Percentiles rank a stretch among this genome's conserved stretches.
phyloP scores from a whole-genome alignment of 2,113 vertebrate genomes.

The Pachyramphus minor region DNA sequence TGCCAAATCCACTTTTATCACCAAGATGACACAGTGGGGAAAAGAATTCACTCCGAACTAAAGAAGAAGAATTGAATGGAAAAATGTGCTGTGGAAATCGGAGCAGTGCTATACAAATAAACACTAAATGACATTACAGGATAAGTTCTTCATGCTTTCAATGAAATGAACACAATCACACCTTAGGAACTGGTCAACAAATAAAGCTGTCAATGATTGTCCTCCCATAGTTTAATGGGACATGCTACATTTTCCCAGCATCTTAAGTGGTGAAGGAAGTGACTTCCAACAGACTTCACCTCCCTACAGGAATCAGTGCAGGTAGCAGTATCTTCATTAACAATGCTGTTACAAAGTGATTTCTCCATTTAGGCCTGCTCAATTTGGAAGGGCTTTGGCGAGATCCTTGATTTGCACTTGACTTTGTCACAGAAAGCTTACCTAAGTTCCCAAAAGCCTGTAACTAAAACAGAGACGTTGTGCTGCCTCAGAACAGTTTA shows the following conservation, averaged over 20 bases:
- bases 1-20: neutral
- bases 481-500: neutral
- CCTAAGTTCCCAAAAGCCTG: neutral
- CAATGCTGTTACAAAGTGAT: neutral
- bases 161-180: neutral
- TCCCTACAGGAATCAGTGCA: neutral
- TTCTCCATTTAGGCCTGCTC: neutral
- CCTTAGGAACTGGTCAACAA: neutral
- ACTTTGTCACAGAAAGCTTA: neutral
- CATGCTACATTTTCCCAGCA: neutral
- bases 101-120: neutral
- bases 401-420: neutral
- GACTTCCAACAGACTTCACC: neutral
- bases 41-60: neutral
- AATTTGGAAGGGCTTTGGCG: neutral
- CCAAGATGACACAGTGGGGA: neutral
- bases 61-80: neutral
- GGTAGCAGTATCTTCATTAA: neutral
- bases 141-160: neutral
- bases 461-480: rapidly evolving
- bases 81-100: neutral
- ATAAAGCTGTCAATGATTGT: neutral
- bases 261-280: neutral
- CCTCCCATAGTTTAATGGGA: neutral
- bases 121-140: neutral